These are phyloP conservation scores for Chrysemys picta DNA, from an alignment of 2,113 vertebrate genomes.

Conservation along the genomic window DNA sequence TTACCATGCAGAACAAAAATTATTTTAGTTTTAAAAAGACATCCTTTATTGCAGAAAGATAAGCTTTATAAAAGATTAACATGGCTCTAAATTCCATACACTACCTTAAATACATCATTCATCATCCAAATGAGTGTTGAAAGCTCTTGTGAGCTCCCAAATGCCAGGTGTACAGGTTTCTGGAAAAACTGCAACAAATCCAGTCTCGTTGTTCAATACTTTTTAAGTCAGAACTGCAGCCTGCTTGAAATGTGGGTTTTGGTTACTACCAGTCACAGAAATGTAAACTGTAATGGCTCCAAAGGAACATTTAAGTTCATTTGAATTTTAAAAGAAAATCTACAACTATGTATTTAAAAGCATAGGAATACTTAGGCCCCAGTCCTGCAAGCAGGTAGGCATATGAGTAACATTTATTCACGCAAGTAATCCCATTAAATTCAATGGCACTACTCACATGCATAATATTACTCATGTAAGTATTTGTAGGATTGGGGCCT, in stretches of 20 bases:
- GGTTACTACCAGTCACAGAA: neutral
- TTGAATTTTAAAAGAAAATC: neutral
- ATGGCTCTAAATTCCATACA: neutral
- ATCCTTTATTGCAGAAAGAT: constrained; percentile 1
- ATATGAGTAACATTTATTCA: neutral
- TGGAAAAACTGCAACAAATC: neutral
- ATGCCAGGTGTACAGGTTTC: neutral
- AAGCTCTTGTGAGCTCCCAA: neutral
- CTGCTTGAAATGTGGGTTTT: neutral
- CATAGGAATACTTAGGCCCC: neutral
- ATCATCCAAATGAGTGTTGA: constrained; percentile 16
- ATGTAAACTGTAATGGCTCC: neutral
- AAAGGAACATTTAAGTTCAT: neutral
- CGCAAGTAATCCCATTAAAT: neutral
- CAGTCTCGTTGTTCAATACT: neutral
- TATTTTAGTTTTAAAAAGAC: neutral
- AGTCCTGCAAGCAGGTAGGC: neutral
- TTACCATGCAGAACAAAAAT: neutral
- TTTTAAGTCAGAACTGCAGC: neutral
- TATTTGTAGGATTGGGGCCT: neutral
- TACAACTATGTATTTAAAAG: neutral
- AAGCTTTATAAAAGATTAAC: constrained; percentile 5
- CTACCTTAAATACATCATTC: neutral
- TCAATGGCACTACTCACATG: neutral
- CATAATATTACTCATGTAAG: neutral